Percentiles rank a stretch among this genome's conserved stretches.
These are phyloP conservation scores for Cygnus atratus DNA, from an alignment of 2,113 vertebrate species.

Conservation along the genomic window DNA sequence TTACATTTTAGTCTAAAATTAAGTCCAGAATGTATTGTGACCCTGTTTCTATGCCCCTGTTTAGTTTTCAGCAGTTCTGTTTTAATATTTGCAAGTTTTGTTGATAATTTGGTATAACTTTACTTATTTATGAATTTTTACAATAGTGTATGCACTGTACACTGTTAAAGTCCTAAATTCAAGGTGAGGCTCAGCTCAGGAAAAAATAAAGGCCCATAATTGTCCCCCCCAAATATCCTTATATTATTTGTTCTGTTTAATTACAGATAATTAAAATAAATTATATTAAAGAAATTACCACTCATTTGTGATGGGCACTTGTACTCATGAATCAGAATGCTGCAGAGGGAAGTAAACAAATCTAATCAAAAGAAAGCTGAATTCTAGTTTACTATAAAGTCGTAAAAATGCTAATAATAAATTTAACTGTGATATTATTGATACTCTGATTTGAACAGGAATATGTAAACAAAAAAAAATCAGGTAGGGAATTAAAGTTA, in stretches of 20 bases:
- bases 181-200: background rate
- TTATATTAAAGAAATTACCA: background rate
- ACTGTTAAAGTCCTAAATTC: background rate
- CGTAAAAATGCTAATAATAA: background rate
- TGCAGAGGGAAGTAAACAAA: background rate
- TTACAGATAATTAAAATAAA: background rate
- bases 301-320: background rate
- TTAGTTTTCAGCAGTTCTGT: background rate
- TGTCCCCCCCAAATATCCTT: background rate
- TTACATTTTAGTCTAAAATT: background rate
- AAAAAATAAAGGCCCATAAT: background rate
- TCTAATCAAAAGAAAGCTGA: background rate
- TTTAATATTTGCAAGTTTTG: background rate
- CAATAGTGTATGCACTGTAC: background rate
- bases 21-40: background rate
- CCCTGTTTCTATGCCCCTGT: background rate
- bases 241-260: slow-evolving; percentile 15
- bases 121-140: background rate
- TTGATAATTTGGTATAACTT: background rate
- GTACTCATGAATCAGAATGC: background rate
- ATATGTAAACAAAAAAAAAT: background rate
- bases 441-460: background rate
- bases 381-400: background rate
- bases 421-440: background rate
- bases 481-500: background rate